Conservation (phyloP, 2,888 invertebrate genomes). For the Cosmia pyralina region DNA sequence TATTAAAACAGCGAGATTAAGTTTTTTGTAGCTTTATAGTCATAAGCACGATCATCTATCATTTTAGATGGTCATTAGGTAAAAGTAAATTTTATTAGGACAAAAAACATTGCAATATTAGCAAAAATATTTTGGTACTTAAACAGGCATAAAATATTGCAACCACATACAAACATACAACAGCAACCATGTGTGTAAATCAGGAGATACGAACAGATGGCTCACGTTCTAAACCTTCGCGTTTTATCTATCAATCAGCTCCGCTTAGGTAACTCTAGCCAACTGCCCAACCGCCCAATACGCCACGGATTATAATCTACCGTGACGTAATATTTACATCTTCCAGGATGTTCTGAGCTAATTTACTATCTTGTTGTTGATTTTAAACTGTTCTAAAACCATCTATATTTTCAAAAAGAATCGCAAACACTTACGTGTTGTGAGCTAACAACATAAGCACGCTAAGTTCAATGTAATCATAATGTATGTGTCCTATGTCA, state of each 20-base stretch:
- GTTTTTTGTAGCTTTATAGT: conserved; percentile 2
- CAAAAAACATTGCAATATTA: conserved; percentile 6
- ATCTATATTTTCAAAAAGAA: conserved; percentile 20
- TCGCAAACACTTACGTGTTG: conserved; percentile 44
- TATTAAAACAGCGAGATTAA: background rate
- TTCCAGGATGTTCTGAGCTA: conserved; percentile 32
- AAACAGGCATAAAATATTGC: conserved; percentile 48
- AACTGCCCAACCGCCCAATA: conserved; percentile 9
- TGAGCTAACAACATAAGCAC: conserved; percentile 33
- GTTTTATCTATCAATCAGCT: conserved; percentile 58
- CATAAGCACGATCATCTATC: background rate
- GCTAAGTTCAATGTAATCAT: conserved; percentile 65
- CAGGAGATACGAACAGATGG: conserved; percentile 52
- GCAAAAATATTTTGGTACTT: background rate
- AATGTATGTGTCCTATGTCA: conserved; percentile 51
- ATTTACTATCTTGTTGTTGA: conserved; percentile 17
- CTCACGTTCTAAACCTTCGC: conserved; percentile 59
- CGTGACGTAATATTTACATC: conserved; percentile 25
- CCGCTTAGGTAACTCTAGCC: conserved; percentile 48
- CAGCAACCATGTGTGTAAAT: conserved; percentile 41
- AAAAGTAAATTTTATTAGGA: background rate
- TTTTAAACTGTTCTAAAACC: conserved; percentile 36
- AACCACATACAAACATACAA: conserved; percentile 22
- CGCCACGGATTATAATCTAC: conserved; percentile 16
- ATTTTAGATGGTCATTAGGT: conserved; percentile 3